These are phyloP conservation scores for Gadopsis bispinosus DNA, from an alignment of 2,797 vertebrate species.

Conservation along the genomic window DNA sequence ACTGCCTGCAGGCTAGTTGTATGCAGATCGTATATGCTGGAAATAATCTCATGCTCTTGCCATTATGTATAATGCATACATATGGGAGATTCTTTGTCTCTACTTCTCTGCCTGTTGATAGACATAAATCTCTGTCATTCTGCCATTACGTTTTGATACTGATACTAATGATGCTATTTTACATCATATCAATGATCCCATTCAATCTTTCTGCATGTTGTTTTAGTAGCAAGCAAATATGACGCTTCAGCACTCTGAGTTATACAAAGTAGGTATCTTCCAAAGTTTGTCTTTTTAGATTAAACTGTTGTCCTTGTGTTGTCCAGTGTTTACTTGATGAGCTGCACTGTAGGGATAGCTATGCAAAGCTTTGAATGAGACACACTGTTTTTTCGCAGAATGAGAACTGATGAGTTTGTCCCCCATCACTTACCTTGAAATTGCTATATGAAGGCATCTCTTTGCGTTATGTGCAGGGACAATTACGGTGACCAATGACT, in stretches of 20 bases:
- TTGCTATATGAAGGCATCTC: neutral
- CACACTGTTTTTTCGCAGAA: neutral
- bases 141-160: neutral
- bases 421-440: neutral
- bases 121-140: neutral
- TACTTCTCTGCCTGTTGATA: neutral
- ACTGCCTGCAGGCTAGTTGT: neutral
- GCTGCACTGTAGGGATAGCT: neutral
- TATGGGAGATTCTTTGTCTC: neutral
- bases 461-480: neutral
- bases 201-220: neutral
- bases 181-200: neutral
- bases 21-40: neutral
- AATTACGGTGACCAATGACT: neutral
- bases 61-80: neutral
- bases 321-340: neutral
- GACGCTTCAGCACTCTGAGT: too few relatives aligned
- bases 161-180: neutral
- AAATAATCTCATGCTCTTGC: neutral
- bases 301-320: neutral
- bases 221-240: too few relatives aligned
- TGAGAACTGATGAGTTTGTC: neutral
- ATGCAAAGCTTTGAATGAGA: neutral
- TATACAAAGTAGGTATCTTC: too few relatives aligned
- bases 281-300: neutral